Conservation (phyloP, 2,888 invertebrate species). For the Cyclophora albipunctata region DNA sequence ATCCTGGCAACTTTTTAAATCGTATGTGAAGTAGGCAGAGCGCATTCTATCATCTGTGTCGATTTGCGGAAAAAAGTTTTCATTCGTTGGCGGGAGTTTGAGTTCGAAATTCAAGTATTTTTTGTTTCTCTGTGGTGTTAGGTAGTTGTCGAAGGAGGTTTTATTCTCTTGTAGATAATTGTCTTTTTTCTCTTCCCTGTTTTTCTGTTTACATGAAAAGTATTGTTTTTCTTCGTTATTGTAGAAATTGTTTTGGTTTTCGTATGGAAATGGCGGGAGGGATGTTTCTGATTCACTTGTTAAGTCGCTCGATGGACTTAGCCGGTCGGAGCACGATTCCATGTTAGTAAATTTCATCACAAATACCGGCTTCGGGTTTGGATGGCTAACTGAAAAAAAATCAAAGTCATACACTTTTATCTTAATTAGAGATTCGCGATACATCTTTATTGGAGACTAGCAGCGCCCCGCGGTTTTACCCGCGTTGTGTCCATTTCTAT, state of each 20-base stretch:
- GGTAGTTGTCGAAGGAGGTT: slow-evolving; percentile 52
- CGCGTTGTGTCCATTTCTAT: no score
- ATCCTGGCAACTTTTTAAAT: slow-evolving; percentile 55
- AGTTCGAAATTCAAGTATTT: slow-evolving; percentile 68
- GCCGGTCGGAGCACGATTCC: slow-evolving; percentile 62
- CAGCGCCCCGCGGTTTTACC: no score
- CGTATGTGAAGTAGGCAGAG: slow-evolving; percentile 49
- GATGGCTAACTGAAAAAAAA: not conserved
- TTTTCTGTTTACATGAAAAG: slow-evolving; percentile 57
- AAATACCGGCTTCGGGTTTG: slow-evolving; percentile 2
- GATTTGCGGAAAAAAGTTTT: slow-evolving; percentile 56
- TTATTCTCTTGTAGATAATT: slow-evolving; percentile 58
- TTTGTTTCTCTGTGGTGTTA: slow-evolving; percentile 53
- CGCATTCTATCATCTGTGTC: slow-evolving; percentile 56
- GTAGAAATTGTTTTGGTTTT: slow-evolving; percentile 56
- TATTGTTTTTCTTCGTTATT: slow-evolving; percentile 56
- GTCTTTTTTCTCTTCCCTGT: slow-evolving; percentile 51
- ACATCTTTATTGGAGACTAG: no score
- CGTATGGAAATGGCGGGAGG: slow-evolving; percentile 57
- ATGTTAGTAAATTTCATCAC: slow-evolving; percentile 70
- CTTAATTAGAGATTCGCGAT: no score
- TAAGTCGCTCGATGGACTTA: slow-evolving; percentile 63
- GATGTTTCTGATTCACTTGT: slow-evolving; percentile 68
- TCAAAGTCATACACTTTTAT: not conserved
- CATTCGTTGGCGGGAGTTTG: slow-evolving; percentile 58